Percentiles rank a stretch among this genome's conserved stretches.
Conservation (phyloP, 2,888 invertebrate genomes). For the Arge pagana region DNA sequence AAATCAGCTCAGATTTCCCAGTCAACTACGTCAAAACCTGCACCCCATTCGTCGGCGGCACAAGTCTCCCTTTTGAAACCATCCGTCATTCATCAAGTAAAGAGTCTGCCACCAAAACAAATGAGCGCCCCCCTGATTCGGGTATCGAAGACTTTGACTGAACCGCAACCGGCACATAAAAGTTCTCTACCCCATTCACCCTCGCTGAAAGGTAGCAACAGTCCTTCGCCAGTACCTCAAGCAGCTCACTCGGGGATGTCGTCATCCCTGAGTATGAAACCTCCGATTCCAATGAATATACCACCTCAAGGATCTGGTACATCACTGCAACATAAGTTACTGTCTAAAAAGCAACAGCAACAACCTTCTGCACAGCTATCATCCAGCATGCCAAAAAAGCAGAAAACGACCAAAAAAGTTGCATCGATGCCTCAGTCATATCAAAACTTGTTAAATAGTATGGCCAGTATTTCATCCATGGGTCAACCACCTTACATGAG, state of each 20-base stretch:
- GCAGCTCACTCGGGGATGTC: constrained; percentile 36
- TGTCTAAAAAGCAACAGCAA: constrained; percentile 51
- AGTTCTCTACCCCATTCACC: constrained; percentile 39
- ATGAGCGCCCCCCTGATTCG: constrained; percentile 45
- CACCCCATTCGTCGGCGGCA: constrained; percentile 32
- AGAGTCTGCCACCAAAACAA: constrained; percentile 35
- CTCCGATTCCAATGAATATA: constrained; percentile 37
- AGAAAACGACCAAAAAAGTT: constrained; percentile 33
- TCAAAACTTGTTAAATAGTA: constrained; percentile 36
- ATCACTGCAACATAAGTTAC: constrained; percentile 49
- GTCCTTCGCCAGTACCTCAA: constrained; percentile 34
- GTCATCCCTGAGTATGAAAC: constrained; percentile 37
- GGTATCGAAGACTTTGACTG: constrained; percentile 46
- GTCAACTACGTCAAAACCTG: constrained; percentile 21
- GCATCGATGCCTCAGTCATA: constrained; percentile 35
- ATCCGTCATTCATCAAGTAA: constrained; percentile 37
- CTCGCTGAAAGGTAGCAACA: constrained; percentile 32
- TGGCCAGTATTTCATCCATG: constrained; percentile 34
- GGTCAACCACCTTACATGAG: constrained; percentile 38
- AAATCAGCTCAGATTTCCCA: constrained; percentile 37
- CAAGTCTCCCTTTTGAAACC: constrained; percentile 49
- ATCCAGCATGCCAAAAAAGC: constrained; percentile 36
- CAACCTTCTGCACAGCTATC: constrained; percentile 26
- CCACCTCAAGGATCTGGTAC: constrained; percentile 37
- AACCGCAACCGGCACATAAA: constrained; percentile 48